These are phyloP conservation scores for Ephialtes manifestator DNA, from an alignment of 2,888 invertebrate species.

Conservation along the genomic window DNA sequence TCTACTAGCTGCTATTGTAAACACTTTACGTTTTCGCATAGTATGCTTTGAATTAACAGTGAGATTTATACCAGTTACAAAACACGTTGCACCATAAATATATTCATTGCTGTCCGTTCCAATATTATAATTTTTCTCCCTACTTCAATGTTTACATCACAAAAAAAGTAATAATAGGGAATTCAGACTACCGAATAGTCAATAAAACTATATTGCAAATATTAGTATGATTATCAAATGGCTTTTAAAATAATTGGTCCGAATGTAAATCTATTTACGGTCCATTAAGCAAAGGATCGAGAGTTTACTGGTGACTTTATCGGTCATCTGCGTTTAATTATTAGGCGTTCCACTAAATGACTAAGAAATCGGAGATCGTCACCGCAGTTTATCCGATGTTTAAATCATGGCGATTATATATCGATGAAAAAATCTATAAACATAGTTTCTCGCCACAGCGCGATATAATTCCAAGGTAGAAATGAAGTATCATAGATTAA, in stretches of 20 bases:
- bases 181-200: no score
- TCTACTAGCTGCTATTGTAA: background rate
- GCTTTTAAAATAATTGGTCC: background rate
- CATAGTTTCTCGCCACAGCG: background rate
- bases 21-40: background rate
- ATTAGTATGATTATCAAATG: background rate
- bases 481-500: slow-evolving; percentile 32
- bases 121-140: background rate
- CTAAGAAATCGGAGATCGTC: background rate
- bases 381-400: background rate
- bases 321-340: background rate
- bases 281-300: background rate
- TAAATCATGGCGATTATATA: background rate
- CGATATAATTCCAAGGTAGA: slow-evolving; percentile 3
- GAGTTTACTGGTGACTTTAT: background rate
- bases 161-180: no score
- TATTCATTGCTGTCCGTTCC: background rate
- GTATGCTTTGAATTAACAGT: slow-evolving; percentile 7
- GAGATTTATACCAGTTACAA: slow-evolving; percentile 15
- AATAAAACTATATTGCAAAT: background rate
- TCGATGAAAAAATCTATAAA: background rate
- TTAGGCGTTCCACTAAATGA: background rate
- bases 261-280: background rate
- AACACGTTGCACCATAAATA: slow-evolving; percentile 6
- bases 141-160: background rate